Conservation (phyloP, 2,797 vertebrate genomes). For the Oceanodroma leucorhoa region DNA sequence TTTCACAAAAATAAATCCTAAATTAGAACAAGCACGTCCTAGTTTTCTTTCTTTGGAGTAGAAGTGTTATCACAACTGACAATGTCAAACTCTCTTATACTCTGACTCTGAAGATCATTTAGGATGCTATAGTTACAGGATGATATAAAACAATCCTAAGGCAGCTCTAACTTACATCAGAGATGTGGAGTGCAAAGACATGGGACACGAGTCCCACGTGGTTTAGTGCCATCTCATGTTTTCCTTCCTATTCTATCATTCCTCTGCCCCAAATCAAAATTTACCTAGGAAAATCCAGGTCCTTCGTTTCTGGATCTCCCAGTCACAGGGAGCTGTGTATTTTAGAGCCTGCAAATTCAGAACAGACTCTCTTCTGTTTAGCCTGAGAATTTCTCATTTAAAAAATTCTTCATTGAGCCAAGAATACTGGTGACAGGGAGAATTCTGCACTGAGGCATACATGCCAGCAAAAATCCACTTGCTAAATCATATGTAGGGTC, state of each 20-base stretch:
- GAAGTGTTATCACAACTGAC: neutral
- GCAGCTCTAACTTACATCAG: neutral
- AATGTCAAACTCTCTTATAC: neutral
- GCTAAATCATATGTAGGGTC: neutral
- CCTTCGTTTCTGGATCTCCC: neutral
- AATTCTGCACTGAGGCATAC: neutral
- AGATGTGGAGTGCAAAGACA: neutral
- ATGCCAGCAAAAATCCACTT: neutral
- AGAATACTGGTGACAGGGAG: neutral
- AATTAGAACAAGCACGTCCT: neutral
- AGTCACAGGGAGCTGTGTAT: neutral
- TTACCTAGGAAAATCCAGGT: neutral
- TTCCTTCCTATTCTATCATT: neutral
- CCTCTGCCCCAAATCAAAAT: neutral
- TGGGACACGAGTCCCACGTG: neutral
- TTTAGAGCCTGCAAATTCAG: conserved; percentile 17
- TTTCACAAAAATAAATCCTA: neutral
- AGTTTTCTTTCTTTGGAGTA: neutral
- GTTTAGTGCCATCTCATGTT: neutral
- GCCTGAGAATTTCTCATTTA: conserved; percentile 19
- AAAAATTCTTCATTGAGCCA: conserved; percentile 35
- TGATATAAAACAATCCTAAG: neutral
- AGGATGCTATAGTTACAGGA: neutral
- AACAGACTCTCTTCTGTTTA: conserved; percentile 56
- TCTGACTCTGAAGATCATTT: neutral